Base-by-base conservation (phyloP, 2,888 invertebrate species). In the Drosophila niveifrons region DNA sequence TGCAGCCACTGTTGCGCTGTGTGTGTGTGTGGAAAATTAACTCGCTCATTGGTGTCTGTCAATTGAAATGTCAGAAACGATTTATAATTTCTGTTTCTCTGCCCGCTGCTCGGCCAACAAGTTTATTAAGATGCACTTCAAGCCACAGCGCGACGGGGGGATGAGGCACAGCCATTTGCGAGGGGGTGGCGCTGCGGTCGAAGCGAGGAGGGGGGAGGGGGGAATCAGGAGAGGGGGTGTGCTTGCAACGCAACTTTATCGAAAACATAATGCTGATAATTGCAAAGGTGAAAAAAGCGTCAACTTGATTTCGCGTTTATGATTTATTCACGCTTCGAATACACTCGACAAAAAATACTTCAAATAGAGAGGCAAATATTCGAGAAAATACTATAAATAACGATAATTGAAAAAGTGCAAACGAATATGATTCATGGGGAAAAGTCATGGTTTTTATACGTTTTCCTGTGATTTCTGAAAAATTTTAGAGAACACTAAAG, bases 41-140 rank as follows among this genome's bases (percentile, higher is more conserved):
- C 89, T 86, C 89, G 82, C 88, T 86, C 89, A 89, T 89, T 89
- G 90, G 89, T 83, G 82, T 86, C 89, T 89, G 89, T 89, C 89
- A 90, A 83, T 89, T 82, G 90, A 90, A 89, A 88, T 90, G 89
- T 90, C 89, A 89, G 80, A 83, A 88, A 80, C 90, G 89, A 89
- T 89, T 89, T 88, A 89, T 89, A 88, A 89, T 88, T 89, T 83
- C 71, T 68, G 83, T 81, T 78, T 75, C 72, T 78, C 47, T 77
- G 72, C 31, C 28, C 69, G 66, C 58, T 73, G 69, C 23, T 23
- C 23, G 23, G 23, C 48, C 78, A 87, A 87, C 90, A 89, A 88
- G 88, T 88, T 89, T 88, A 89, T 87, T 88, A 88, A 84, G 79
- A 31, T 74, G 55, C 2, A 31, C 23, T 23, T 6, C 23, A 23